Conservation (phyloP, 2,113 vertebrate species). For the Platycercus adscitus region DNA sequence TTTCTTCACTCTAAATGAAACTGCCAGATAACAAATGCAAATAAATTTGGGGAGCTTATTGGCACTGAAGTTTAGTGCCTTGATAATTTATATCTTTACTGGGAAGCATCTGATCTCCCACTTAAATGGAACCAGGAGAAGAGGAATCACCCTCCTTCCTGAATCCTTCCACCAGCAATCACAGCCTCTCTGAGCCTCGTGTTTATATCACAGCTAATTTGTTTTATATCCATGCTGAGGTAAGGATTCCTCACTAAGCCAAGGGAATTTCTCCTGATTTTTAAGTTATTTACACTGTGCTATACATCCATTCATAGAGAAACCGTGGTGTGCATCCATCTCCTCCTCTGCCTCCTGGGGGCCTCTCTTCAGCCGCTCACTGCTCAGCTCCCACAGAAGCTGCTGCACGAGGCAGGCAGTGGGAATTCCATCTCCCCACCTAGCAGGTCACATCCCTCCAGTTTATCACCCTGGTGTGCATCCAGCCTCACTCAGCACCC, state of each 20-base stretch:
- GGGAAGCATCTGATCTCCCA: conserved; percentile 36
- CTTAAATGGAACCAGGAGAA: conserved; percentile 32
- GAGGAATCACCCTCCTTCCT: not conserved
- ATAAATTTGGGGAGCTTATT: conserved; percentile 56
- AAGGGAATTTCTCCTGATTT: not conserved
- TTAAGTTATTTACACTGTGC: not conserved
- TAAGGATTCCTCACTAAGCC: not conserved
- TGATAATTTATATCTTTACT: conserved; percentile 36
- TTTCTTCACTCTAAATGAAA: conserved; percentile 56
- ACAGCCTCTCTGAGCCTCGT: not conserved
- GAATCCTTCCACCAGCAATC: conserved; percentile 3
- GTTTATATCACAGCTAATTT: conserved; percentile 10
- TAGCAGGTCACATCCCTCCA: not conserved
- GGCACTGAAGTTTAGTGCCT: conserved; percentile 19
- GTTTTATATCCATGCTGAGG: not conserved
- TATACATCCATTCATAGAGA: rapidly evolving
- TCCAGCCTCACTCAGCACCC: rapidly evolving
- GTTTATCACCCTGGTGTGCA: rapidly evolving
- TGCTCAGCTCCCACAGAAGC: not conserved
- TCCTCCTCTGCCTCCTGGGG: not conserved
- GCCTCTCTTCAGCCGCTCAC: not conserved
- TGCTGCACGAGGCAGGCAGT: rapidly evolving
- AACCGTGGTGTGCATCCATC: not conserved
- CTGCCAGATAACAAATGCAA: conserved; percentile 50
- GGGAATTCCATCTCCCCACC: not conserved